These are phyloP conservation scores for Seira sanloemensis DNA, from an alignment of 2,888 invertebrate species.

Conservation along the genomic window DNA sequence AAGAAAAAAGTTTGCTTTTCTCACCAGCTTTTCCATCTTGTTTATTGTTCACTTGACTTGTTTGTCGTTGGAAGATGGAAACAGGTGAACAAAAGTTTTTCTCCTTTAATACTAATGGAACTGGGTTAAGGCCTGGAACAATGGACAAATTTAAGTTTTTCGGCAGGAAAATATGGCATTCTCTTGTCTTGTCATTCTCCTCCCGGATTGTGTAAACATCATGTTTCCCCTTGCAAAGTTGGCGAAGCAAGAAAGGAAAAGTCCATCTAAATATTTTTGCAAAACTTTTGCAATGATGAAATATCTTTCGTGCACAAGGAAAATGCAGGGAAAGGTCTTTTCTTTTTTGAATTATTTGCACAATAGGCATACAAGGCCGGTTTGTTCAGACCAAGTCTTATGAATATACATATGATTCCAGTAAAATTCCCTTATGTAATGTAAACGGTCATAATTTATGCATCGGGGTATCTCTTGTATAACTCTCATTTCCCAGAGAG, in stretches of 20 bases:
- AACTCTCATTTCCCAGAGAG: too few species aligned
- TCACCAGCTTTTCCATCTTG: background rate
- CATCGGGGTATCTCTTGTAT: background rate
- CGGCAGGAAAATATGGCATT: background rate
- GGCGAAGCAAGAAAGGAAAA: background rate
- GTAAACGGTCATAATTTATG: background rate
- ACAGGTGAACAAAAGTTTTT: background rate
- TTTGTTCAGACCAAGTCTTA: too few species aligned
- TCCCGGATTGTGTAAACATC: background rate
- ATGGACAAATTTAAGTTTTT: background rate
- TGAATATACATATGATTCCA: too few species aligned
- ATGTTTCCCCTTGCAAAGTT: background rate
- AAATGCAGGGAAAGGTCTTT: background rate
- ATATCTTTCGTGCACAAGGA: too few species aligned
- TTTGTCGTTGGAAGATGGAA: background rate
- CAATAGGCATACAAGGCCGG: background rate
- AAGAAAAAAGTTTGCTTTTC: background rate
- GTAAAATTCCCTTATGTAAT: background rate
- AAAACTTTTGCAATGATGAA: too few species aligned
- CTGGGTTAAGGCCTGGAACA: slow-evolving; percentile 16
- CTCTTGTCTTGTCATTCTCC: background rate
- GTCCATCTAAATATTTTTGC: too few species aligned
- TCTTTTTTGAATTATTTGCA: background rate
- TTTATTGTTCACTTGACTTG: background rate
- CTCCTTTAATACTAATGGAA: background rate